Evolutionary conservation across 2,113 vertebrate species (phyloP), one percentile per base, ranked within the genome.

Genomic region (Petrocephalus zakoni): DNA sequence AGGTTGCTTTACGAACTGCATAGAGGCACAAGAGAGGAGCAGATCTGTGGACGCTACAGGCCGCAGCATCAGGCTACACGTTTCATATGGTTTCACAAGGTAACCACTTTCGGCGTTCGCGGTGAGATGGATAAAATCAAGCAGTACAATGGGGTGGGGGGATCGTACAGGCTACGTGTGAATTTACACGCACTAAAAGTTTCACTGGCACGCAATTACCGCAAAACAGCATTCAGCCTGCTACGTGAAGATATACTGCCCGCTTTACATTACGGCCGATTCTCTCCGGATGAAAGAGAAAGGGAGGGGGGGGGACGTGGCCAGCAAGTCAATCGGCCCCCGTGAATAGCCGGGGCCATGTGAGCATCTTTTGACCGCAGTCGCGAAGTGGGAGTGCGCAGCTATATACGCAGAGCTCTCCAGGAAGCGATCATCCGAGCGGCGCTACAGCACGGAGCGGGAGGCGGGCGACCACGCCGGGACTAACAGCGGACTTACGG

Each of bases 351-450:
- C 8, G 34, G 29, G 21, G 47, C 64, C 87, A 55, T 81, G 68
- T 88, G 64, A 88, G 46, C 58, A 34, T 56, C 86, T 87, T 87
- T 21, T 61, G 86, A 87, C 55, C 86, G 22, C 86, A 87, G 86
- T 49, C 7, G 55, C 11, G 55, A 19, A 53, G 87, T 88, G 87
- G 92, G 94, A 93, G 93, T 92, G 93, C 92, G 91, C 89, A 92
- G 91, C 90, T 89, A 78, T 87, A 91, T 34, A 91, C 92, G 93
- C 92, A 93, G 87, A 42, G 87, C 93, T 87, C 51, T 51, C 89
- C 90, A 90, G 87, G 82, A 90, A 47, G 92, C 90, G 87, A 90
- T 75, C 88, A 90, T 88, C 53, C 91, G 56, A 13, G 52, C 49
- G 51, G 46, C 29, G 83, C 10, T 52, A 22, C 22, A 22, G 58